phyloP scores from a whole-genome alignment of 2,888 invertebrate species.

The Sisyra nigra region DNA sequence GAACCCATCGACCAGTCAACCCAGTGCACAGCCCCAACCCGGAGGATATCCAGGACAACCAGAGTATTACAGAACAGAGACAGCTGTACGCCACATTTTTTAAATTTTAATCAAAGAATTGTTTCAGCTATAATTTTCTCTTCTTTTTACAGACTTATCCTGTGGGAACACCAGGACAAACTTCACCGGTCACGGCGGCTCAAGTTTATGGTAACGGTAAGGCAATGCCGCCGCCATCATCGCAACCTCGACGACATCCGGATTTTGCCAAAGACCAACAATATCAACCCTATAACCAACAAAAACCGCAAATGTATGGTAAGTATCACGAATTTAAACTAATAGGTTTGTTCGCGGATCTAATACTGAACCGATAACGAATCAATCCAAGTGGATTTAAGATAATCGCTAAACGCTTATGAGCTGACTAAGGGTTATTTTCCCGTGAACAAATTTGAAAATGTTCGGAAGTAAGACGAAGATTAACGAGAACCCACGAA shows the following conservation, averaged over 20 bases:
- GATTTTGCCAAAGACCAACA: slow-evolving; percentile 66
- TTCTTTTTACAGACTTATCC: slow-evolving; percentile 14
- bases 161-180: slow-evolving; percentile 3
- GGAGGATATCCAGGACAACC: slow-evolving; percentile 33
- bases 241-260: slow-evolving; percentile 62
- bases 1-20: slow-evolving; percentile 28
- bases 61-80: slow-evolving; percentile 36
- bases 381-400: too few relatives aligned
- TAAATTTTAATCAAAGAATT: neutral
- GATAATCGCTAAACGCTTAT: too few relatives aligned
- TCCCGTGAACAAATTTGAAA: too few relatives aligned
- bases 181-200: slow-evolving; percentile 1
- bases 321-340: slow-evolving; percentile 16
- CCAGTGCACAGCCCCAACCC: slow-evolving; percentile 30
- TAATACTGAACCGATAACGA: too few relatives aligned
- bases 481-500: too few relatives aligned
- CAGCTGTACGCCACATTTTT: slow-evolving; percentile 14
- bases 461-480: too few relatives aligned
- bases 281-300: slow-evolving; percentile 47
- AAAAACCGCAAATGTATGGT: slow-evolving; percentile 51
- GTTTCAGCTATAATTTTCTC: neutral
- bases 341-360: neutral
- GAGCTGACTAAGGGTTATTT: too few relatives aligned
- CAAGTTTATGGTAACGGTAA: slow-evolving; percentile 19
- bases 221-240: slow-evolving; percentile 44